phyloP scores from a whole-genome alignment of 2,113 vertebrate genomes.

The Oenanthe melanoleuca region DNA sequence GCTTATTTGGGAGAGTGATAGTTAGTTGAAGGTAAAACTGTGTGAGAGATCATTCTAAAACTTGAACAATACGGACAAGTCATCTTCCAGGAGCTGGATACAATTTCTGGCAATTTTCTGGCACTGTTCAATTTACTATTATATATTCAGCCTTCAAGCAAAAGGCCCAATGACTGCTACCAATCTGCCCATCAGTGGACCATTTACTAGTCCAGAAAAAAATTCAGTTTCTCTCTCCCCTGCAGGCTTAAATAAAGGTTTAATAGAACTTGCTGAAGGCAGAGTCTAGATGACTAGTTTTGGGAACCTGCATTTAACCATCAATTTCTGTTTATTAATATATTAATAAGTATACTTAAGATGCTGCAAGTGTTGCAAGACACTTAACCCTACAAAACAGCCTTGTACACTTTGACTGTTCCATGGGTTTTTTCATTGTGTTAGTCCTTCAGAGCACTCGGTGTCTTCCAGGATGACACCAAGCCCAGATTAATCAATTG shows the following conservation, averaged over 20 bases:
- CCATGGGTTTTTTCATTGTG: not conserved
- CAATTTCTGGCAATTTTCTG: not conserved
- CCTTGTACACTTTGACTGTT: not conserved
- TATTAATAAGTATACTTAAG: not conserved
- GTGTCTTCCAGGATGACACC: not conserved
- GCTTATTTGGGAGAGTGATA: not conserved
- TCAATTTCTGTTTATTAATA: not conserved
- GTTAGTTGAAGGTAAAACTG: not conserved
- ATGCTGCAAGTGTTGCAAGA: not conserved
- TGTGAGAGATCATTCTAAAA: not conserved
- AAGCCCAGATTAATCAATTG: not conserved
- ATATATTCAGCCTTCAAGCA: not conserved
- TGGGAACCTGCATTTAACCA: not conserved
- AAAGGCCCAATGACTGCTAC: not conserved
- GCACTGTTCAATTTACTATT: not conserved
- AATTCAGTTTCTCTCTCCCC: not conserved
- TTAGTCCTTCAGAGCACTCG: not conserved
- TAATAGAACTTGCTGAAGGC: not conserved
- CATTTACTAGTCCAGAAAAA: not conserved
- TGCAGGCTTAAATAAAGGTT: not conserved
- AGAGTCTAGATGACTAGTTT: not conserved
- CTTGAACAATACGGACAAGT: not conserved
- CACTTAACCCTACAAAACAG: not conserved
- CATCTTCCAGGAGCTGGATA: not conserved
- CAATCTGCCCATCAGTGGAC: not conserved